These are phyloP conservation scores for Dicentrarchus labrax DNA, from an alignment of 2,113 vertebrate genomes.

Conservation along the genomic window DNA sequence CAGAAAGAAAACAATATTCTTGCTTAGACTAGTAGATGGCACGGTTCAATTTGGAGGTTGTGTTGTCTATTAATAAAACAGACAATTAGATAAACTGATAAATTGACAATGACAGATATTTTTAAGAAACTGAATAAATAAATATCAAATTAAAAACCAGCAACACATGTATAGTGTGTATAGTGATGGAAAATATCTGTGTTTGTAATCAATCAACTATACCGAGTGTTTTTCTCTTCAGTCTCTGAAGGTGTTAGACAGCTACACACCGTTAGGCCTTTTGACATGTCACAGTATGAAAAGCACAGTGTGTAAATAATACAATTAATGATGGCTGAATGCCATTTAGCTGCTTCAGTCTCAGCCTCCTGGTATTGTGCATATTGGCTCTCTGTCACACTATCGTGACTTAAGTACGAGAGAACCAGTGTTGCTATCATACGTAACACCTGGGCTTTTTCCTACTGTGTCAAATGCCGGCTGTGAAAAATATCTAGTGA, in stretches of 20 bases:
- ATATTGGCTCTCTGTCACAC: too few species aligned
- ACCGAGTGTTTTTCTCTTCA: background rate
- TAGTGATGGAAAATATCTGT: background rate
- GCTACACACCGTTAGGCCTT: background rate
- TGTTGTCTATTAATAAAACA: background rate
- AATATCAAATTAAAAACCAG: too few species aligned
- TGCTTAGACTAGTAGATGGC: conserved; percentile 21
- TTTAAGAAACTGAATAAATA: too few species aligned
- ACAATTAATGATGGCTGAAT: background rate
- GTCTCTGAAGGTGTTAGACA: background rate
- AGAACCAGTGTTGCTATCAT: background rate
- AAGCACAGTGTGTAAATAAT: background rate
- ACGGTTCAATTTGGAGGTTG: background rate
- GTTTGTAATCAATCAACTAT: background rate
- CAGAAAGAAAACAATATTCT: conserved; percentile 6
- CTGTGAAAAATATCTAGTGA: background rate
- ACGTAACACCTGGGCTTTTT: background rate
- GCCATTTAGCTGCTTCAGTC: background rate
- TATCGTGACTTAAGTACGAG: too few species aligned
- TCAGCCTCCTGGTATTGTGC: too few species aligned
- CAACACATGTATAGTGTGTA: background rate
- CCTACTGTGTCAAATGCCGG: background rate
- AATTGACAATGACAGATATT: too few species aligned
- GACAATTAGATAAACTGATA: too few species aligned
- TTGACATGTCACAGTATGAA: background rate